Evolutionary conservation across 1,140 invertebrate genomes (phyloP).

Genomic region (Apis cerana): DNA sequence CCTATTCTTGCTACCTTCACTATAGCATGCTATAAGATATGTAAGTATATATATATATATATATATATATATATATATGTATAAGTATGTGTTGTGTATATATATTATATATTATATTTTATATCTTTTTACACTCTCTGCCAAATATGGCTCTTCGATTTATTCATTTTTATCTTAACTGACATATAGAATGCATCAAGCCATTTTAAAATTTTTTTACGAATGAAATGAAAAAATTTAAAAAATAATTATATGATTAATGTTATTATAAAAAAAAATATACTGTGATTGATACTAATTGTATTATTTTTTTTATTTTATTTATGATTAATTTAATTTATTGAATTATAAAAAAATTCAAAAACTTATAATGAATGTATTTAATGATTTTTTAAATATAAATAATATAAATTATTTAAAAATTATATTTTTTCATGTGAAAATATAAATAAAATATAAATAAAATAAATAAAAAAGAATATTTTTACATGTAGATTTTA

Average conservation of each 20-base stretch:
- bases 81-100: too few species aligned
- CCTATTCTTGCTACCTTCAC: slow-evolving; percentile 58
- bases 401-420: not conserved
- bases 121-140: not conserved
- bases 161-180: not conserved
- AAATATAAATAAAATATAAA: too few species aligned
- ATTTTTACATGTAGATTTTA: too few species aligned
- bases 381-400: not conserved
- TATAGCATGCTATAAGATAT: slow-evolving; percentile 20
- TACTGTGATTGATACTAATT: not conserved
- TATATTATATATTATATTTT: not conserved
- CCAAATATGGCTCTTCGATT: not conserved
- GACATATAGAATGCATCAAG: not conserved
- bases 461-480: too few species aligned
- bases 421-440: too few species aligned
- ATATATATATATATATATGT: not conserved
- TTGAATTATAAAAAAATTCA: not conserved
- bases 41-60: slow-evolving; percentile 4
- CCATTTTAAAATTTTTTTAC: not conserved
- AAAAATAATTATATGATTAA: not conserved
- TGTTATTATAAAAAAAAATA: not conserved
- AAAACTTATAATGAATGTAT: not conserved
- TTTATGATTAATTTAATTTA: not conserved
- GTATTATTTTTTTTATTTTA: not conserved
- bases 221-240: too few species aligned